Conservation (phyloP, 2,888 invertebrate species). For the Pyralis farinalis region DNA sequence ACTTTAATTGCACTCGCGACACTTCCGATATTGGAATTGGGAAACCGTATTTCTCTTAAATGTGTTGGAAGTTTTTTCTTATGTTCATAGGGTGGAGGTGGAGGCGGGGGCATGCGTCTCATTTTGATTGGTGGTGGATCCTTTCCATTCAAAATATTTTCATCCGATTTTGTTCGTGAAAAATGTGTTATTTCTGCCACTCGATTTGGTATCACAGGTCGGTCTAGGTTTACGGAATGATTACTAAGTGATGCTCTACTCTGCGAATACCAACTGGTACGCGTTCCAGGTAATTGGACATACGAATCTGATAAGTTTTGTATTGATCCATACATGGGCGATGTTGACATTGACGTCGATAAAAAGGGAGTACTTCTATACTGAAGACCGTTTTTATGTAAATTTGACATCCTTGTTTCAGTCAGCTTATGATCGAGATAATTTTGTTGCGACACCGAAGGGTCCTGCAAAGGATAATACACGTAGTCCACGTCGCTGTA, state of each 20-base stretch:
- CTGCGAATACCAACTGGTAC: conserved; percentile 84
- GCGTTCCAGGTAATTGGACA: conserved; percentile 83
- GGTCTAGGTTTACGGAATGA: conserved; percentile 84
- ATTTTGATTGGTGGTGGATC: conserved; percentile 74
- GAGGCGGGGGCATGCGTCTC: conserved; percentile 78
- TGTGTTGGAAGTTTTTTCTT: conserved; percentile 81
- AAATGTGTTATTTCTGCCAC: conserved; percentile 77
- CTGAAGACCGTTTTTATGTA: conserved; percentile 86
- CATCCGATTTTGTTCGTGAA: conserved; percentile 88
- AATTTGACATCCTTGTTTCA: conserved; percentile 82
- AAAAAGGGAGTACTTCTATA: conserved; percentile 92
- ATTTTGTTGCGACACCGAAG: conserved; percentile 93
- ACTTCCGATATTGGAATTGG: conserved; percentile 40
- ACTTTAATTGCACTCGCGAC: conserved; percentile 52
- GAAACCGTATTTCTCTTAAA: conserved; percentile 48
- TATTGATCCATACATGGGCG: conserved; percentile 89
- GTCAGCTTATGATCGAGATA: conserved; percentile 94
- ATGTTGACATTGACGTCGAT: conserved; percentile 83
- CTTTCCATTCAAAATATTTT: conserved; percentile 86
- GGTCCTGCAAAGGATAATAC: conserved; percentile 94
- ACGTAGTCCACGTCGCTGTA: conserved; percentile 96
- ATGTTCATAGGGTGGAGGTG: conserved; percentile 76
- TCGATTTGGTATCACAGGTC: conserved; percentile 83
- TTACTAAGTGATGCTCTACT: conserved; percentile 81
- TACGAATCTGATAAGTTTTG: conserved; percentile 90